phyloP scores from a whole-genome alignment of 1,140 invertebrate species.

The Diabrotica virgifera region DNA sequence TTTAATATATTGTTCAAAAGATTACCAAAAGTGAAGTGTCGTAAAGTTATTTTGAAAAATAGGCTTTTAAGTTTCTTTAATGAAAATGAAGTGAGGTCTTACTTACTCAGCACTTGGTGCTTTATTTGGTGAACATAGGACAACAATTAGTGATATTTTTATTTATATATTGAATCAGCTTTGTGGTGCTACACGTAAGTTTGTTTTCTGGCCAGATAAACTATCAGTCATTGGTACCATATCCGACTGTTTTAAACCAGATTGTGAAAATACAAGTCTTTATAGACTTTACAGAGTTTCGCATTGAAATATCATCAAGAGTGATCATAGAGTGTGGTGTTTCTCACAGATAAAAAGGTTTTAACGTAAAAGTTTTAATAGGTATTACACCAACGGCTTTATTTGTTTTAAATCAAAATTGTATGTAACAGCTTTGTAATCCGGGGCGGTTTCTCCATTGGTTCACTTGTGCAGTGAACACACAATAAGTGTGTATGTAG shows the following conservation, averaged over 20 bases:
- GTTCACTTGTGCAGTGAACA: no score
- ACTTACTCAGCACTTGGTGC: slow-evolving; percentile 18
- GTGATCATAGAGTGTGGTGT: slow-evolving; percentile 35
- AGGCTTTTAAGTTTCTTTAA: slow-evolving; percentile 36
- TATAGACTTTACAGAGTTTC: slow-evolving; percentile 49
- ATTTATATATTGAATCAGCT: slow-evolving; percentile 4
- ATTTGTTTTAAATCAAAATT: slow-evolving; percentile 47
- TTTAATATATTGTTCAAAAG: not conserved
- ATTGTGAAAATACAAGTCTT: slow-evolving; percentile 45
- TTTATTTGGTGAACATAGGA: slow-evolving; percentile 20
- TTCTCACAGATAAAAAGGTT: slow-evolving; percentile 48
- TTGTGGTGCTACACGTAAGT: slow-evolving; percentile 16
- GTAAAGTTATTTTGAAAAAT: slow-evolving; percentile 21
- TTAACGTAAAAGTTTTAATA: slow-evolving; percentile 47
- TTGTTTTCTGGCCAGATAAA: slow-evolving; percentile 32
- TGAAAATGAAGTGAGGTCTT: slow-evolving; percentile 35
- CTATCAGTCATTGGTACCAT: slow-evolving; percentile 26
- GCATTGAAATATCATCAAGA: slow-evolving; percentile 40
- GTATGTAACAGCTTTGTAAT: no score
- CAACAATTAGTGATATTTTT: slow-evolving; percentile 23
- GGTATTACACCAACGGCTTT: slow-evolving; percentile 45
- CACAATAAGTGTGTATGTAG: no score
- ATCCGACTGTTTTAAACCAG: slow-evolving; percentile 41
- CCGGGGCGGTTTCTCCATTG: no score
- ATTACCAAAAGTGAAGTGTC: not conserved